Evolutionary conservation across 2,888 invertebrate species (phyloP).

Genomic region (Erannis defoliaria): DNA sequence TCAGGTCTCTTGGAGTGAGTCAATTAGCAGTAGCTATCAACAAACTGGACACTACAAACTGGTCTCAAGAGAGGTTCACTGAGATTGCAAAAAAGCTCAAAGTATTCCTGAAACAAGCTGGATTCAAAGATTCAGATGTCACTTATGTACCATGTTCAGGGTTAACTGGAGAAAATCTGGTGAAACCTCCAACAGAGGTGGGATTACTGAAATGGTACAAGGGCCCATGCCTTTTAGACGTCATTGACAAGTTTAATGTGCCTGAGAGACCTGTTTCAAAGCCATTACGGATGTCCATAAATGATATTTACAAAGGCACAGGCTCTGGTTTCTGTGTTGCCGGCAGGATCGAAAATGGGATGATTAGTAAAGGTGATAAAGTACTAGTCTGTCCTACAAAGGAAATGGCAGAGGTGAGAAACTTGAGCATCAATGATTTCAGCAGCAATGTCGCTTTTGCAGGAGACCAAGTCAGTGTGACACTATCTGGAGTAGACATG

Average conservation of each 20-base stretch:
- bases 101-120: conserved; percentile 95
- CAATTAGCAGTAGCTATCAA: conserved; percentile 98
- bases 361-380: conserved; percentile 94
- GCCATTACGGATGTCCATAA: conserved; percentile 96
- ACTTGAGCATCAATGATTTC: conserved; percentile 90
- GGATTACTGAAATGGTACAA: conserved; percentile 91
- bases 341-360: conserved; percentile 97
- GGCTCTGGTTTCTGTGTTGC: conserved; percentile 96
- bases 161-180: conserved; percentile 97
- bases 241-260: conserved; percentile 95
- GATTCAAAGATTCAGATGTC: conserved; percentile 95
- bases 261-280: conserved; percentile 95
- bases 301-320: conserved; percentile 97
- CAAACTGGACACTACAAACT: conserved; percentile 98
- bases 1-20: conserved; percentile 95
- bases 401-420: conserved; percentile 94
- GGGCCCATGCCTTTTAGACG: conserved; percentile 94
- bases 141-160: conserved; percentile 98
- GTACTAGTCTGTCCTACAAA: conserved; percentile 94
- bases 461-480: conserved; percentile 96
- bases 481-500: conserved; percentile 93
- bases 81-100: conserved; percentile 95
- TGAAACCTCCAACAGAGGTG: conserved; percentile 88
- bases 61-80: conserved; percentile 96
- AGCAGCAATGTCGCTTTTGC: conserved; percentile 93